Percentiles rank a stretch among this genome's conserved stretches.
Evolutionary conservation across 2,113 vertebrate species (phyloP).

Genomic region (Diglossa brunneiventris): DNA sequence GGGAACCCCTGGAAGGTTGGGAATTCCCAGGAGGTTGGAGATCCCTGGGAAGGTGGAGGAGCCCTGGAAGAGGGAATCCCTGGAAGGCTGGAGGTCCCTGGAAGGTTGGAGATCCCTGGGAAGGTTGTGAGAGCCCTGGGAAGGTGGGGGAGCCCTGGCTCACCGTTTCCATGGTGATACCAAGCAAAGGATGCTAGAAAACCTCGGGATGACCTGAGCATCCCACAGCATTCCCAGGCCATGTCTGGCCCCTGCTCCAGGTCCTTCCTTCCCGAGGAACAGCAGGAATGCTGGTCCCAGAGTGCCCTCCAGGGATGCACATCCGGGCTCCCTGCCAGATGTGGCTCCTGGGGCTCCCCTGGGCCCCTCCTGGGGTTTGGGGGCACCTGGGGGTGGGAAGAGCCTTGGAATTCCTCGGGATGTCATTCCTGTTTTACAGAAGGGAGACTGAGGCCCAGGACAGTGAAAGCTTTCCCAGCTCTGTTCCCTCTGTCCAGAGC

Average conservation of each 20-base stretch:
- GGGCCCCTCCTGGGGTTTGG: background rate
- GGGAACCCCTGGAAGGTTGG: too few species aligned
- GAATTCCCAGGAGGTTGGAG: too few species aligned
- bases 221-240: background rate
- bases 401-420: background rate
- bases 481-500: background rate
- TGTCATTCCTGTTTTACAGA: rapidly evolving
- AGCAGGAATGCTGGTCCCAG: rapidly evolving
- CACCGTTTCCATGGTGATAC: background rate
- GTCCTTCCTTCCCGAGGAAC: background rate
- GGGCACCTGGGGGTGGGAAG: background rate
- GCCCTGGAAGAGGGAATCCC: background rate
- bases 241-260: background rate
- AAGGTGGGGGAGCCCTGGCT: background rate
- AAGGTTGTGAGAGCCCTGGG: background rate
- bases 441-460: background rate
- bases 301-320: rapidly evolving
- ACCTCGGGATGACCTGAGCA: background rate
- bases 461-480: background rate
- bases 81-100: too few species aligned
- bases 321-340: background rate
- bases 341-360: background rate
- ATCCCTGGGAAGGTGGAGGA: background rate
- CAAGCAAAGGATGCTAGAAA: background rate
- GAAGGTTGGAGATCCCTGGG: background rate